Base-by-base conservation (phyloP, 2,888 invertebrate species). In the Phorcus lineatus region DNA sequence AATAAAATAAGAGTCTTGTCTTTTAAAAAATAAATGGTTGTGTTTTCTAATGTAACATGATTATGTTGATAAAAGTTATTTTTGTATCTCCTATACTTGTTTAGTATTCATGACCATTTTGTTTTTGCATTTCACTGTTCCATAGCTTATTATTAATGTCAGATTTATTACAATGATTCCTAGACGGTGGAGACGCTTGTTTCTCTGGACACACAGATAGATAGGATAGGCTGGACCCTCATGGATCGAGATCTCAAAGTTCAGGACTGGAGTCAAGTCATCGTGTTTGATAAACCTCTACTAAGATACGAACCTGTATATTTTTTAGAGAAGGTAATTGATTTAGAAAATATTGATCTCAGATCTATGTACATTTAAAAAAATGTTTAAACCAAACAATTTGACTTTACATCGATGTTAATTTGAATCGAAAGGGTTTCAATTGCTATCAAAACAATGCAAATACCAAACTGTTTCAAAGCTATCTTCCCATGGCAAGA, bases 101-200 rank as follows among this genome's bases (percentile, higher is more conserved):
- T 36, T 4, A 36, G 7, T 36, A 7, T 36, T 7, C 2, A 36
- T 36, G 36, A 36, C 7, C 28, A 17, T 70, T 13, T 70, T 36
- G 4, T 3, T 36, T 11, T 47, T 13, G 13, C 13, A 11, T 47
- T 6, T 13, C 13, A 11, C 13, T 47, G 47, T 9, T 47, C 47
- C 47, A 47, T 47, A 13, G 47, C 13, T 47, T 6, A 36, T 36
- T 2, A 36, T 4, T 36, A 36, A 36, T 47, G 47, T 47, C 11
- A 11, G 11, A 11, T 47, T 11, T 47, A 13, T 47, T 6, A 11
- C 11, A 47, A 36, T 7, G n/a, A n/a, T 7, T 67, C 74, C 17
- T 47, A 85, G 85, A 74, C 77, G 19, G 55, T 85, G 53, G 40
- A 47, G 9, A 81, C 74, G 22, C 76, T 85, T 17, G 81, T 85